phyloP scores from a whole-genome alignment of 2,888 invertebrate genomes.

The Agriopis aurantiaria region DNA sequence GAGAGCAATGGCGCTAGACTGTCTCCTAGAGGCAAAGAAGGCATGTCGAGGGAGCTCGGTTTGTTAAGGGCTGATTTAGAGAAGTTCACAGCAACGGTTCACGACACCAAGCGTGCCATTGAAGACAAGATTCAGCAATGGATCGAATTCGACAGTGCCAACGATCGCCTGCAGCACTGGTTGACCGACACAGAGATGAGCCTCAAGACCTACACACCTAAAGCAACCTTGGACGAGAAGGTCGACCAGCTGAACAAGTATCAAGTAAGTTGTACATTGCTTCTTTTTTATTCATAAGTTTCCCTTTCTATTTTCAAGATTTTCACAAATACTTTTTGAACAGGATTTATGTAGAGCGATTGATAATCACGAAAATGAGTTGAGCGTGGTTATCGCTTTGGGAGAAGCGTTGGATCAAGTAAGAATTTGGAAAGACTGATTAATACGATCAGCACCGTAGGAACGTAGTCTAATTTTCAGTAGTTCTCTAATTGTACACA shows the following conservation, averaged over 20 bases:
- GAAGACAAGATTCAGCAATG: slow-evolving; percentile 95
- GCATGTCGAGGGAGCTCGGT: slow-evolving; percentile 92
- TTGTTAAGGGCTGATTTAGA: slow-evolving; percentile 94
- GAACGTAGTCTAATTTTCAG: slow-evolving; percentile 79
- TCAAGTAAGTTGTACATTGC: slow-evolving; percentile 87
- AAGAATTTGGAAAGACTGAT: slow-evolving; percentile 79
- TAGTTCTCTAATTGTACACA: slow-evolving; percentile 76
- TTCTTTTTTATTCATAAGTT: slow-evolving; percentile 18
- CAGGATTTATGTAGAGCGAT: slow-evolving; percentile 92
- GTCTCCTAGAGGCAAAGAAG: slow-evolving; percentile 93
- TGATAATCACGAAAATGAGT: slow-evolving; percentile 90
- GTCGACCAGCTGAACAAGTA: slow-evolving; percentile 95
- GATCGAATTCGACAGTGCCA: slow-evolving; percentile 95
- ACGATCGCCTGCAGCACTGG: slow-evolving; percentile 94
- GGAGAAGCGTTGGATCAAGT: slow-evolving; percentile 94
- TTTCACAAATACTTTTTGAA: slow-evolving; percentile 72
- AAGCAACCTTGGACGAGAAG: slow-evolving; percentile 95
- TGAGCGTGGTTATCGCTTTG: slow-evolving; percentile 90
- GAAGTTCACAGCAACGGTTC: slow-evolving; percentile 91
- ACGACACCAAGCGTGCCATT: slow-evolving; percentile 92
- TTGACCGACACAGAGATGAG: slow-evolving; percentile 94
- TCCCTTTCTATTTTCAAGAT: slow-evolving; percentile 36
- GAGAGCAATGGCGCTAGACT: slow-evolving; percentile 89
- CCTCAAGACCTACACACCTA: slow-evolving; percentile 93
- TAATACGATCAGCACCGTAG: slow-evolving; percentile 71